These are phyloP conservation scores for Ramphastos sulfuratus DNA, from an alignment of 2,113 vertebrate genomes.

Conservation along the genomic window DNA sequence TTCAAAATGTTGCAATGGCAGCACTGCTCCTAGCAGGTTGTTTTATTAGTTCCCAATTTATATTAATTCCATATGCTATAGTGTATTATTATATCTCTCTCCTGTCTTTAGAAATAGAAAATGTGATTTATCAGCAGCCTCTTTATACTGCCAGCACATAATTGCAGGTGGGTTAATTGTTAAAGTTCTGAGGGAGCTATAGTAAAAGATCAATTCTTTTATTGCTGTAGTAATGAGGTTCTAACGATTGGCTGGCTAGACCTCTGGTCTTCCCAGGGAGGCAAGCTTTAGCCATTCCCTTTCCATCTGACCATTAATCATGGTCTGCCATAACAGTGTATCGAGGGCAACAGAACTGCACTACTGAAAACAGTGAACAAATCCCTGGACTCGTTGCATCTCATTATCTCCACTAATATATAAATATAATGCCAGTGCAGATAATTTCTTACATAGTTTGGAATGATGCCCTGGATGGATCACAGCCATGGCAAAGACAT, in stretches of 20 bases:
- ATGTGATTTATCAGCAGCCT: conserved; percentile 61
- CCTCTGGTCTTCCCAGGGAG: conserved; percentile 11
- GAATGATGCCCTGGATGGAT: background rate
- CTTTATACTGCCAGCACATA: conserved; percentile 58
- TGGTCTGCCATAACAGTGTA: background rate
- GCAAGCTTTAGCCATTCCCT: background rate
- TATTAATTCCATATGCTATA: conserved; percentile 56
- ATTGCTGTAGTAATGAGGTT: conserved; percentile 69
- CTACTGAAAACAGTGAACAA: background rate
- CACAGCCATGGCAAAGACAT: background rate
- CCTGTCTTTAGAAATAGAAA: conserved; percentile 62
- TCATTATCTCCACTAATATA: background rate
- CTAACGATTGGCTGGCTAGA: conserved; percentile 58
- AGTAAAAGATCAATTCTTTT: conserved; percentile 65
- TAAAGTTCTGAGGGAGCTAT: conserved; percentile 56
- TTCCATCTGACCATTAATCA: conserved; percentile 47
- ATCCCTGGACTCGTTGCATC: background rate
- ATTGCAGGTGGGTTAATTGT: conserved; percentile 66
- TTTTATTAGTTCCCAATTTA: conserved; percentile 51
- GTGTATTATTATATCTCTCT: conserved; percentile 38
- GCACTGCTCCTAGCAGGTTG: conserved; percentile 35
- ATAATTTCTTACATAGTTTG: background rate
- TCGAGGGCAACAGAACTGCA: conserved; percentile 19
- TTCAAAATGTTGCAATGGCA: conserved; percentile 40
- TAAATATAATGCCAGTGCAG: background rate